These are phyloP conservation scores for Punctoribates punctum DNA, from an alignment of 2,888 invertebrate genomes.

Conservation along the genomic window DNA sequence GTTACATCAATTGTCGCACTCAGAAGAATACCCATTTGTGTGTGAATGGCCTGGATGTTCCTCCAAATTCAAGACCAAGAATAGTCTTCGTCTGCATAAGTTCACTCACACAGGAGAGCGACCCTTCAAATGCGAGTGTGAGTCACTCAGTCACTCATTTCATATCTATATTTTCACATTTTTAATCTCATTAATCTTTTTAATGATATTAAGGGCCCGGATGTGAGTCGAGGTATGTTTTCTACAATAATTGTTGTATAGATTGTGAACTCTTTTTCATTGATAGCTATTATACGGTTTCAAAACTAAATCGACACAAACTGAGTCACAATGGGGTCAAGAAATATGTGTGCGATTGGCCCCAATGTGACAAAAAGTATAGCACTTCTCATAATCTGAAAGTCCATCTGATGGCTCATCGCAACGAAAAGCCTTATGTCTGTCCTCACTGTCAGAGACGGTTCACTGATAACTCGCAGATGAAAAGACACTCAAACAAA, in stretches of 20 bases:
- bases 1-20: constrained; percentile 21
- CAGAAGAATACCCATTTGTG: not conserved
- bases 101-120: not conserved
- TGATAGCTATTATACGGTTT: not conserved
- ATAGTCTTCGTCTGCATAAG: not conserved
- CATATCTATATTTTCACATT: too few relatives aligned
- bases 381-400: not conserved
- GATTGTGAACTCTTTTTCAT: too few relatives aligned
- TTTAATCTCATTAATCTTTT: too few relatives aligned
- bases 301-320: not conserved
- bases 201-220: not conserved
- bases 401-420: not conserved
- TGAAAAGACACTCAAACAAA: not conserved
- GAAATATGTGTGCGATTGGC: not conserved
- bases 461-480: not conserved
- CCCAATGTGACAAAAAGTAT: not conserved
- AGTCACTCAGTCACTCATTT: too few relatives aligned
- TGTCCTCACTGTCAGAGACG: not conserved
- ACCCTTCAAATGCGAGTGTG: not conserved
- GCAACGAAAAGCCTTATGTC: not conserved
- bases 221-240: not conserved
- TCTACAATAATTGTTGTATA: too few relatives aligned
- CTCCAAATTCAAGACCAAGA: not conserved
- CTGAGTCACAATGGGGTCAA: not conserved
- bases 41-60: constrained; percentile 14